Percentiles rank a stretch among this genome's conserved stretches.
These are phyloP conservation scores for Halcyon smyrnensis DNA, from an alignment of 2,797 vertebrate genomes.

Conservation along the genomic window DNA sequence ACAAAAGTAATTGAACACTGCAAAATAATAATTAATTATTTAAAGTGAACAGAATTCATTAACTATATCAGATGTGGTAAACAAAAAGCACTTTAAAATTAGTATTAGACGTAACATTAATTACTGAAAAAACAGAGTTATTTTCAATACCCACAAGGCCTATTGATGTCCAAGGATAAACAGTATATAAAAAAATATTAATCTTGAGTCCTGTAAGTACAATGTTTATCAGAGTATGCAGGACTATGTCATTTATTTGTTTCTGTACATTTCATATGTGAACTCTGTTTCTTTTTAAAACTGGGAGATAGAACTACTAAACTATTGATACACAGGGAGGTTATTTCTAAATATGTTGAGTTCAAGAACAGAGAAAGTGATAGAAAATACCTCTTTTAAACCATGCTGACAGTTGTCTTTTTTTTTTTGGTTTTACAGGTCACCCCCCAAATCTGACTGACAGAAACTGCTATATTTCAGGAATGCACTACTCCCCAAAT, in stretches of 20 bases:
- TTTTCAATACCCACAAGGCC: no score
- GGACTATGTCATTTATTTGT: not conserved
- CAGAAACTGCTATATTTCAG: not conserved
- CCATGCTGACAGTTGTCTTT: not conserved
- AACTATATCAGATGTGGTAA: not conserved
- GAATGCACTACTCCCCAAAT: not conserved
- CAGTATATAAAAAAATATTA: not conserved
- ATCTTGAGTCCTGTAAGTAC: not conserved
- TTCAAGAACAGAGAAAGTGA: not conserved
- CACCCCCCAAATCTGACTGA: not conserved
- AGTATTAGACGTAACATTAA: not conserved
- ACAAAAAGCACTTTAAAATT: not conserved
- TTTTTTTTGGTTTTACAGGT: not conserved
- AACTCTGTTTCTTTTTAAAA: not conserved
- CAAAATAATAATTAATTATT: not conserved
- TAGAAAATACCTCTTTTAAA: not conserved
- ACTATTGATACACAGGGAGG: accelerated
- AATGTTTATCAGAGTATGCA: not conserved
- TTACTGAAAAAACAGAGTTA: not conserved
- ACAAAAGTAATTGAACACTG: not conserved
- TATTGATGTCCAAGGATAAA: not conserved
- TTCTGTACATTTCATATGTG: not conserved
- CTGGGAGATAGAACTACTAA: not conserved
- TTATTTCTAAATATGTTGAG: not conserved
- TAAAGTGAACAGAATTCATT: not conserved